A percentile compares a stretch with the other conserved stretches of the same genome.
Evolutionary conservation across 2,113 vertebrate species (phyloP).

Genomic region (Antidorcas marsupialis): DNA sequence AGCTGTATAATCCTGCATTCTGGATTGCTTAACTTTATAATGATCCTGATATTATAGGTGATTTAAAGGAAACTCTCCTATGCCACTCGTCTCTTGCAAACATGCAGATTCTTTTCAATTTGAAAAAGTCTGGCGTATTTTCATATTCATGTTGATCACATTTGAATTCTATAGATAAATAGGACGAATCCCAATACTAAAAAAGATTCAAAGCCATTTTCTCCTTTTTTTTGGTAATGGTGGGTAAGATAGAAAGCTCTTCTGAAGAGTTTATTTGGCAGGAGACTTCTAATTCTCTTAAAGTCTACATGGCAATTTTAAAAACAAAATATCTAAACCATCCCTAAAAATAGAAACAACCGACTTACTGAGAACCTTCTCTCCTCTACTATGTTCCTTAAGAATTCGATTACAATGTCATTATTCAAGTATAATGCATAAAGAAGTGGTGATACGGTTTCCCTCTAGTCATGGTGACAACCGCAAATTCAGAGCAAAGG

Average conservation of each 20-base stretch:
- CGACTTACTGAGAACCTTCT: not conserved
- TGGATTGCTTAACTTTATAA: constrained; percentile 36
- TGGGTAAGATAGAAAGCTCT: not conserved
- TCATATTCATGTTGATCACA: not conserved
- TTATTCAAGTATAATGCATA: not conserved
- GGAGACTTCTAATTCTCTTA: not conserved
- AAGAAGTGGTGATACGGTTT: not conserved
- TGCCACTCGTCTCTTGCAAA: not conserved
- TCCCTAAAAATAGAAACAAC: constrained; percentile 30
- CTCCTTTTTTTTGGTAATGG: not conserved
- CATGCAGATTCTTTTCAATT: not conserved
- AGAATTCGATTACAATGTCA: not conserved
- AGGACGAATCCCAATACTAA: not conserved
- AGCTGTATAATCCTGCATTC: constrained; percentile 30
- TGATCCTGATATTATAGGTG: not conserved
- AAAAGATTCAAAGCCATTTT: not conserved
- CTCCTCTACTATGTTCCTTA: not conserved
- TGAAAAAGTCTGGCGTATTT: not conserved
- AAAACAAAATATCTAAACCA: not conserved
- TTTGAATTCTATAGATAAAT: not conserved
- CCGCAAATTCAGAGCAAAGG: constrained; percentile 31
- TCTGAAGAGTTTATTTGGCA: constrained; percentile 26
- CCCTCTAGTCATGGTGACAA: not conserved
- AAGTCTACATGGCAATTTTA: constrained; percentile 21
- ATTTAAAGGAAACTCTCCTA: constrained; percentile 19